phyloP scores from a whole-genome alignment of 2,797 vertebrate genomes.

The Babyrousa celebensis region DNA sequence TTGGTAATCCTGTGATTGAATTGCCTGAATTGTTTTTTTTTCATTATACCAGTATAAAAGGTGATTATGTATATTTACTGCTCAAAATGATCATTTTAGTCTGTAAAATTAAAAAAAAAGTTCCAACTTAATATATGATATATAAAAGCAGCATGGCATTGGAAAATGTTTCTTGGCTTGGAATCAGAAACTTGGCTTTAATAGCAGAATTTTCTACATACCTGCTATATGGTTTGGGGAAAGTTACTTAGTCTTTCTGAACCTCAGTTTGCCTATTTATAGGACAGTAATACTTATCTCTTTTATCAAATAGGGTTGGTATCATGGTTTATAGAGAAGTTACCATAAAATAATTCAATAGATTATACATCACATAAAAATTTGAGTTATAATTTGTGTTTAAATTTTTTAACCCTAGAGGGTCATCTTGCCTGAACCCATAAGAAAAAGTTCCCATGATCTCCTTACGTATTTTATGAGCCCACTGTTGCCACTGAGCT shows the following conservation, averaged over 20 bases:
- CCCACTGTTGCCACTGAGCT: not conserved
- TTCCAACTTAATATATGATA: not conserved
- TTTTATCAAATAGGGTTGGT: not conserved
- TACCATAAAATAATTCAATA: not conserved
- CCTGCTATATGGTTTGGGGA: not conserved
- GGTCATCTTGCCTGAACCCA: not conserved
- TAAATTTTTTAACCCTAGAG: not conserved
- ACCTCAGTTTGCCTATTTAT: too few species aligned
- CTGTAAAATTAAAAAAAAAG: too few species aligned
- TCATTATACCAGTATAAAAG: not conserved
- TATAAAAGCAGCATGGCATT: not conserved
- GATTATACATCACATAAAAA: not conserved
- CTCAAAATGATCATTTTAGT: not conserved
- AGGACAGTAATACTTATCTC: too few species aligned
- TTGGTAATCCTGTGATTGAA: slow-evolving; percentile 5
- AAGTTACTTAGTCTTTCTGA: too few species aligned
- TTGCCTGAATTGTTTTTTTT: slow-evolving; percentile 37
- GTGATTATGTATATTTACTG: not conserved
- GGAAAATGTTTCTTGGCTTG: not conserved
- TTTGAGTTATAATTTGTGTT: not conserved
- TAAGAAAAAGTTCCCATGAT: not conserved
- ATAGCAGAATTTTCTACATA: not conserved
- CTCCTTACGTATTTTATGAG: not conserved
- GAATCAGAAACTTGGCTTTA: slow-evolving; percentile 19
- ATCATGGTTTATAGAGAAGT: slow-evolving; percentile 37